Conservation (phyloP, 2,888 invertebrate genomes). For the Drosophila birchii region DNA sequence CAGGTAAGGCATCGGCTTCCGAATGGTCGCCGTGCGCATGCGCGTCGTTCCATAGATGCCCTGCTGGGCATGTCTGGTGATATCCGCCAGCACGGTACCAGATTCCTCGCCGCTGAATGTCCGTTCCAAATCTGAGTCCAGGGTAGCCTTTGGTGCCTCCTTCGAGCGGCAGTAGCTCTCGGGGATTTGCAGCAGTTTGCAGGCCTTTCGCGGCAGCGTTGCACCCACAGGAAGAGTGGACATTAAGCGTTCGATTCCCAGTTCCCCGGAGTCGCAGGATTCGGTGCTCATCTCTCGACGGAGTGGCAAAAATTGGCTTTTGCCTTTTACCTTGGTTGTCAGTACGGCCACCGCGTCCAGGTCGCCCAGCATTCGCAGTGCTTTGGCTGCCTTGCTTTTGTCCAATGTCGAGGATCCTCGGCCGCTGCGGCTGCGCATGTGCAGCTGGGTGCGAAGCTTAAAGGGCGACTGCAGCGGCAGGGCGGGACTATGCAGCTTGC, state of each 20-base stretch:
- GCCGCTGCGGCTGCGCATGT: constrained; percentile 58
- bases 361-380: constrained; percentile 64
- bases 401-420: constrained; percentile 41
- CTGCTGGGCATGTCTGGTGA: constrained; percentile 56
- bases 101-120: constrained; percentile 42
- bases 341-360: constrained; percentile 67
- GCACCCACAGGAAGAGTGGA: constrained; percentile 77
- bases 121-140: constrained; percentile 61
- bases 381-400: constrained; percentile 60
- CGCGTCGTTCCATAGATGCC: constrained; percentile 81
- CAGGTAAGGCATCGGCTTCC: constrained; percentile 82
- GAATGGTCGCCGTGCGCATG: constrained; percentile 80
- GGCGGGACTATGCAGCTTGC: constrained; percentile 84
- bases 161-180: constrained; percentile 66
- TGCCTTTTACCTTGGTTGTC: constrained; percentile 57
- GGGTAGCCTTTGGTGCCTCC: constrained; percentile 51
- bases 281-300: constrained; percentile 34
- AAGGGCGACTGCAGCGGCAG: constrained; percentile 80
- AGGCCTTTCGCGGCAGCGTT: constrained; percentile 81
- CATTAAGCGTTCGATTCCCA: constrained; percentile 79
- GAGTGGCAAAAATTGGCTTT: constrained; percentile 60
- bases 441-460: constrained; percentile 76
- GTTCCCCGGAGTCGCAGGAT: constrained; percentile 35
- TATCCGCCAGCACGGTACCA: constrained; percentile 55
- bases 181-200: constrained; percentile 82